A percentile compares a stretch with the other conserved stretches of the same genome.
phyloP scores from a whole-genome alignment of 2,113 vertebrate species.

The Rhizomys pruinosus region DNA sequence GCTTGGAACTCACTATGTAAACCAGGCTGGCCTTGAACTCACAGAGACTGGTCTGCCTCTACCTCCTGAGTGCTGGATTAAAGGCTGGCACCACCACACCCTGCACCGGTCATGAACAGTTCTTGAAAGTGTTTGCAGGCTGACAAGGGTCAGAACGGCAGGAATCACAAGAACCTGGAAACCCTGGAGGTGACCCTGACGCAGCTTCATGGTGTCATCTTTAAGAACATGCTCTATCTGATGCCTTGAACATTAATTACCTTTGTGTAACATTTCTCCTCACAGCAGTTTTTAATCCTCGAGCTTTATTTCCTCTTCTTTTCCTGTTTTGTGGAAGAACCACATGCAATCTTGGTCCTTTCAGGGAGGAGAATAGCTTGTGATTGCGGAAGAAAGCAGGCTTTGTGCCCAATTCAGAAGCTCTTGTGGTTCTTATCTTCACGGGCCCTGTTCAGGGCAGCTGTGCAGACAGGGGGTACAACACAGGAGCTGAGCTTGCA shows the following conservation, averaged over 20 bases:
- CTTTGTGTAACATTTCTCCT: neutral
- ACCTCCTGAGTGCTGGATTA: too few relatives aligned
- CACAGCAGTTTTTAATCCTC: neutral
- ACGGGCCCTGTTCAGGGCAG: neutral
- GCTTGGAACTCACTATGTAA: too few relatives aligned
- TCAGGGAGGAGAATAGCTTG: slow-evolving; percentile 47
- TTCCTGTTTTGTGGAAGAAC: neutral
- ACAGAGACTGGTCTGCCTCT: too few relatives aligned
- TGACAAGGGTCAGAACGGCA: fast-evolving
- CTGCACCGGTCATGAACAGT: too few relatives aligned
- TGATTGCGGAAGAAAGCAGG: slow-evolving; percentile 60
- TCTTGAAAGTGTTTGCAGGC: neutral
- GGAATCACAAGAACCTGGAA: fast-evolving
- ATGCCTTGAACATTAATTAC: neutral
- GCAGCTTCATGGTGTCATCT: fast-evolving
- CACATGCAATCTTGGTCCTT: slow-evolving; percentile 44
- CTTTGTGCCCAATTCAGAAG: slow-evolving; percentile 28
- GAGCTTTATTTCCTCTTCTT: neutral
- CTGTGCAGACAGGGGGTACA: neutral
- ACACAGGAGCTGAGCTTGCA: neutral
- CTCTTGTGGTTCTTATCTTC: neutral
- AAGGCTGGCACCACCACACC: too few relatives aligned
- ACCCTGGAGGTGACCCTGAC: fast-evolving
- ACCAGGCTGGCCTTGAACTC: too few relatives aligned
- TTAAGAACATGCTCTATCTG: fast-evolving